Conservation (phyloP, 2,113 vertebrate species). For the Craseonycteris thonglongyai region DNA sequence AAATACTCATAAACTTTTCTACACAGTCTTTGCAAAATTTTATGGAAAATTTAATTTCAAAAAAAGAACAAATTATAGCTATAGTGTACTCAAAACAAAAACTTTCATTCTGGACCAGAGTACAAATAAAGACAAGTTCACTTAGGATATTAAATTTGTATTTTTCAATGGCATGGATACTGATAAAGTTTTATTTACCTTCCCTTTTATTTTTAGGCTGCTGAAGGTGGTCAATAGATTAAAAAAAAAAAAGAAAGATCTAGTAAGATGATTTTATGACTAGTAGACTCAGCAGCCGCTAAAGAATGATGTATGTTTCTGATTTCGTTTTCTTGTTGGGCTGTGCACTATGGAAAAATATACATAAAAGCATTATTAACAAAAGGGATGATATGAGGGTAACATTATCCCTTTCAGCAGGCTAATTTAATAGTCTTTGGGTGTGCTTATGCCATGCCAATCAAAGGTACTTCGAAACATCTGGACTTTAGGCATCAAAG, state of each 20-base stretch:
- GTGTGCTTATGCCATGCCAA: not conserved
- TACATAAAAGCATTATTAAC: not conserved
- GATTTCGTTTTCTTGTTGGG: not conserved
- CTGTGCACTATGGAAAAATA: not conserved
- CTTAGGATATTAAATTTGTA: constrained; percentile 40
- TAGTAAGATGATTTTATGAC: not conserved
- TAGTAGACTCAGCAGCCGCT: not conserved
- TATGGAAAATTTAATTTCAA: constrained; percentile 1
- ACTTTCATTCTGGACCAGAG: not conserved
- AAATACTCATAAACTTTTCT: constrained; percentile 69
- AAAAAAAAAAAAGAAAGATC: not conserved
- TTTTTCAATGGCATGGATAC: not conserved
- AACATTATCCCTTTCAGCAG: not conserved
- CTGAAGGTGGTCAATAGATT: not conserved
- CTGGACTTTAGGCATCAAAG: constrained; percentile 10
- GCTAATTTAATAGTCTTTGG: not conserved
- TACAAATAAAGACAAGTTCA: constrained; percentile 26
- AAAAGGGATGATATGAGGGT: not conserved
- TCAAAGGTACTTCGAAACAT: constrained; percentile 24
- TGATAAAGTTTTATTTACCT: constrained; percentile 9
- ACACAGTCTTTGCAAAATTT: constrained; percentile 58
- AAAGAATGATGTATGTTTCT: not conserved
- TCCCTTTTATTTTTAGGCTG: not conserved
- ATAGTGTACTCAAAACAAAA: not conserved
- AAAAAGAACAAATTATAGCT: constrained; percentile 26